These are phyloP conservation scores for Camponotus vicinus DNA, from an alignment of 1,140 invertebrate species.

Conservation along the genomic window DNA sequence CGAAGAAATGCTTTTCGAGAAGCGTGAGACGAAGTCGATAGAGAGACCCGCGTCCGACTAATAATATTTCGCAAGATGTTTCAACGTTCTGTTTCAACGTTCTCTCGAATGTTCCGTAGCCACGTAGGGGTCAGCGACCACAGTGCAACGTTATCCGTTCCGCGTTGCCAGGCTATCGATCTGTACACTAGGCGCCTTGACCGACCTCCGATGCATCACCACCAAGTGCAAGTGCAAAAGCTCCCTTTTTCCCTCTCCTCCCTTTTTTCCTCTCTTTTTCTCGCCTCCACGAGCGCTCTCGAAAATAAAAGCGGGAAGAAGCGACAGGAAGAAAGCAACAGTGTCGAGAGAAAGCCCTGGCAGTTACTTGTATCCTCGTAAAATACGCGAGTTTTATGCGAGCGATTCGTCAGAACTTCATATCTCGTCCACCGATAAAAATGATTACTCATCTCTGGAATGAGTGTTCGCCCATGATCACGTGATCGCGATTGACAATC, in stretches of 20 bases:
- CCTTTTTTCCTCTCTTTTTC: neutral
- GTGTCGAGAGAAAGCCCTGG: constrained; percentile 3
- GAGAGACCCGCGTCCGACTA: neutral
- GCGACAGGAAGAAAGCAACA: constrained; percentile 17
- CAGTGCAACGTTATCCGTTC: constrained; percentile 80
- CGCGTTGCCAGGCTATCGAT: constrained; percentile 84
- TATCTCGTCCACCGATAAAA: constrained; percentile 29
- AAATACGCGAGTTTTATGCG: neutral
- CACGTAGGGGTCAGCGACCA: constrained; percentile 78
- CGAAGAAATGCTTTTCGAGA: neutral
- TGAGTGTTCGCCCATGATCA: neutral
- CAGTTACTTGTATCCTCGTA: neutral
- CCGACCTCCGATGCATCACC: constrained; percentile 82
- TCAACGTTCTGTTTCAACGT: constrained; percentile 24
- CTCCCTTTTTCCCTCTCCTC: constrained; percentile 64
- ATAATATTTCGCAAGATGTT: constrained; percentile 37
- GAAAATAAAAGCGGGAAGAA: constrained; percentile 31
- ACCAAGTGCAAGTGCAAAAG: constrained; percentile 86
- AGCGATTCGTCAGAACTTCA: neutral
- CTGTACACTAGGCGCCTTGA: constrained; percentile 83
- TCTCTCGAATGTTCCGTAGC: constrained; percentile 59
- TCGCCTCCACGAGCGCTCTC: neutral
- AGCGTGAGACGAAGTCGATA: neutral
- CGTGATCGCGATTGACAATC: neutral
- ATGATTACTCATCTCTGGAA: constrained; percentile 43